Evolutionary conservation across 2,888 invertebrate species (phyloP).

Genomic region (Scrobipalpa atriplicella): DNA sequence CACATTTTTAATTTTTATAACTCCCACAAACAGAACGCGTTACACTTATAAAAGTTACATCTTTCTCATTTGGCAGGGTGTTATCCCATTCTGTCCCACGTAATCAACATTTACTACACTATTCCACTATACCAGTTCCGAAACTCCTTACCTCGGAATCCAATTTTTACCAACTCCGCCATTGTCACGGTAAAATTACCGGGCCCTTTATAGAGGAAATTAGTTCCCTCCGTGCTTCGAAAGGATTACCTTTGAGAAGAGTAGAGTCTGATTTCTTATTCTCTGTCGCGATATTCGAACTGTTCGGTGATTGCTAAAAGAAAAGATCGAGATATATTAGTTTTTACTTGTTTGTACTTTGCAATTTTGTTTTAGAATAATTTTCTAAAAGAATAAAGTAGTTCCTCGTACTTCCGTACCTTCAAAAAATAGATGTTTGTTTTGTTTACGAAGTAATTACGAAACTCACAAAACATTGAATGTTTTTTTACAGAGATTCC

Average conservation of each 20-base stretch:
- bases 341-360: background rate
- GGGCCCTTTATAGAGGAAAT: slow-evolving; percentile 35
- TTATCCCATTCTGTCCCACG: background rate
- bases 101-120: slow-evolving; percentile 14
- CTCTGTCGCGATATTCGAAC: slow-evolving; percentile 11
- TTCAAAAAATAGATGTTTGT: no score
- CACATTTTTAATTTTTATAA: no score
- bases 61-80: background rate
- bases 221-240: slow-evolving; percentile 33
- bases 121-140: background rate
- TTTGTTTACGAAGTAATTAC: no score
- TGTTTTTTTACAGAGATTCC: no score
- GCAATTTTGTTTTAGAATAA: background rate
- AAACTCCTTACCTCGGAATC: slow-evolving; percentile 10
- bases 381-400: no score
- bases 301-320: slow-evolving; percentile 17
- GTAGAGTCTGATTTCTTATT: slow-evolving; percentile 27
- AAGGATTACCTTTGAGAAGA: slow-evolving; percentile 29
- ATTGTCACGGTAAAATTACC: slow-evolving; percentile 36
- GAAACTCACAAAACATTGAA: no score
- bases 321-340: background rate
- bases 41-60: no score
- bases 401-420: no score
- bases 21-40: no score
- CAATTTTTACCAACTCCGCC: slow-evolving; percentile 32